Conservation (phyloP, 2,888 invertebrate genomes). For the Pseudeuparius sepicola region DNA sequence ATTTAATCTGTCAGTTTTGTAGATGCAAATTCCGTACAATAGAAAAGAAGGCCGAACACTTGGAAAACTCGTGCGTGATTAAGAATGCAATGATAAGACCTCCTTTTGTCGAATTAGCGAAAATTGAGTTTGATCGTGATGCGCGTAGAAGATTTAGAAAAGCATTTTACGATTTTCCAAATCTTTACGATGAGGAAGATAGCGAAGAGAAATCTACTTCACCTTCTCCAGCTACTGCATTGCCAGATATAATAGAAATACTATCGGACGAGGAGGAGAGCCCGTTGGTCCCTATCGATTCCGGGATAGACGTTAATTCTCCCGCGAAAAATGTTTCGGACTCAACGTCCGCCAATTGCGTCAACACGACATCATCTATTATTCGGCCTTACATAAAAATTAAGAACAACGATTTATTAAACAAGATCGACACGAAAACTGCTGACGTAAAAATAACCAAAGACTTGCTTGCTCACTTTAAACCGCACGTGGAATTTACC, state of each 20-base stretch:
- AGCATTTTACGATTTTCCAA: constrained; percentile 18
- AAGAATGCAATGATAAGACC: constrained; percentile 21
- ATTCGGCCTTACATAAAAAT: constrained; percentile 21
- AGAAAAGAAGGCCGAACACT: constrained; percentile 21
- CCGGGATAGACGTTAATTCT: background rate
- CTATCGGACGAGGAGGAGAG: constrained; percentile 19
- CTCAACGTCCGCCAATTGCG: background rate
- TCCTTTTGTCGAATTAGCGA: constrained; percentile 20
- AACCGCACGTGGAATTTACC: constrained; percentile 1
- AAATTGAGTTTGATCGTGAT: constrained; percentile 21
- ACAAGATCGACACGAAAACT: constrained; percentile 13
- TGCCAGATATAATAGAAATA: constrained; percentile 15
- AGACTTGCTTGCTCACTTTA: constrained; percentile 15
- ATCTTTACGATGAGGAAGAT: constrained; percentile 10
- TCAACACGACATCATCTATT: constrained; percentile 12
- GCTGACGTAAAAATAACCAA: constrained; percentile 21
- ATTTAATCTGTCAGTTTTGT: constrained; percentile 27
- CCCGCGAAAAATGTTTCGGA: background rate
- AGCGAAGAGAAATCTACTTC: constrained; percentile 4
- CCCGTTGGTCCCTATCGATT: background rate
- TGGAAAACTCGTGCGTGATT: constrained; percentile 21
- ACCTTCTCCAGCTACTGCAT: background rate
- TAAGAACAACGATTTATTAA: constrained; percentile 17
- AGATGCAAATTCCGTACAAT: constrained; percentile 22
- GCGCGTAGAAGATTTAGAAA: constrained; percentile 20